Conservation (phyloP, 2,113 vertebrate species). For the Apaloderma vittatum region DNA sequence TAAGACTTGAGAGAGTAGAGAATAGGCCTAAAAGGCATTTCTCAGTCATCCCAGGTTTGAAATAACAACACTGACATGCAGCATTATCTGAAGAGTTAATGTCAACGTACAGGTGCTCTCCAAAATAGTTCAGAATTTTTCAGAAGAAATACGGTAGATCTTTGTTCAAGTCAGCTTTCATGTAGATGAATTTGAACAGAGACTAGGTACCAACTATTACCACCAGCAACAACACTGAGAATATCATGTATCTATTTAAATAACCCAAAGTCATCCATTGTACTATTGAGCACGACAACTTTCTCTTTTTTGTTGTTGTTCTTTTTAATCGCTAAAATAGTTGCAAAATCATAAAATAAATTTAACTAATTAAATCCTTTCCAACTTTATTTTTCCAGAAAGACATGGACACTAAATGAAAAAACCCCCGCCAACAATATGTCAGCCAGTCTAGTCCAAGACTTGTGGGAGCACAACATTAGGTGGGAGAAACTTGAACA, state of each 20-base stretch:
- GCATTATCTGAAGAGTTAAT: background rate
- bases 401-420: background rate
- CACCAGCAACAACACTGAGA: background rate
- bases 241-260: background rate
- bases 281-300: background rate
- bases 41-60: background rate
- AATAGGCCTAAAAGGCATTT: background rate
- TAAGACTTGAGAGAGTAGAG: background rate
- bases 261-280: background rate
- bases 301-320: background rate
- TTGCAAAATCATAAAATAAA: background rate
- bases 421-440: background rate
- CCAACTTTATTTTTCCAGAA: background rate
- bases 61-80: background rate
- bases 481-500: background rate
- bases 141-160: background rate
- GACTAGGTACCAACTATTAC: background rate
- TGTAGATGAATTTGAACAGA: background rate
- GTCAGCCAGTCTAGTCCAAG: background rate
- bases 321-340: constrained; percentile 22
- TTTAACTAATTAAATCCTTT: background rate
- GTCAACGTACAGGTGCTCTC: background rate
- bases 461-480: background rate
- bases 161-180: background rate
- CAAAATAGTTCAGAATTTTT: background rate